A percentile compares a stretch with the other conserved stretches of the same genome.
Evolutionary conservation across 2,113 vertebrate genomes (phyloP).

Genomic region (Hystrix cristata): DNA sequence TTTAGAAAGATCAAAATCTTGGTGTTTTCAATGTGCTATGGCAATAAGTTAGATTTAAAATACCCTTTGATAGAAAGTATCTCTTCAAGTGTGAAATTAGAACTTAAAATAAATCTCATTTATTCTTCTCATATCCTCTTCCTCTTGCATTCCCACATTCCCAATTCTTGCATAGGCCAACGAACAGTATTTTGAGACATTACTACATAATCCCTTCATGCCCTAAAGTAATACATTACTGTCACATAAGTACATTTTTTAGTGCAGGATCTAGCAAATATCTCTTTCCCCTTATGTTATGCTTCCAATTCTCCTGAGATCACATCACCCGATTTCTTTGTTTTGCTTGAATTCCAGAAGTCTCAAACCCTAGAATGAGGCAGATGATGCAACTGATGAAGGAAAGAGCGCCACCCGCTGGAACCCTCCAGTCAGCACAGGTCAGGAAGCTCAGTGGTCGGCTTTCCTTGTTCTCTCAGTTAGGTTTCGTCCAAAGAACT

Average conservation of each 20-base stretch:
- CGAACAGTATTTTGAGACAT: not conserved
- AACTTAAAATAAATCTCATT: conserved; percentile 54
- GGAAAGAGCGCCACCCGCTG: not conserved
- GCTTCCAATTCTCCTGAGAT: not conserved
- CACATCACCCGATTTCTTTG: not conserved
- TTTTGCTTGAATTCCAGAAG: not conserved
- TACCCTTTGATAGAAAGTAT: conserved; percentile 20
- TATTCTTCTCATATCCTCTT: not conserved
- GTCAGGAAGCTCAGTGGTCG: too few species aligned
- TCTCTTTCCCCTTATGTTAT: not conserved
- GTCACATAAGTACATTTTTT: not conserved
- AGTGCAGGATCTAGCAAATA: not conserved
- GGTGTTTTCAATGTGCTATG: conserved; percentile 13
- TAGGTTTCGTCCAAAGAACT: not conserved
- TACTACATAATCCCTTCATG: not conserved
- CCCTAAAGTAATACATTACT: not conserved
- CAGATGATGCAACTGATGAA: not conserved
- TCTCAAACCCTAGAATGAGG: not conserved
- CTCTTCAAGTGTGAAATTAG: conserved; percentile 22
- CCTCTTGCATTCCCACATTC: not conserved
- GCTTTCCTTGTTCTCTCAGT: not conserved
- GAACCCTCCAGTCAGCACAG: not conserved
- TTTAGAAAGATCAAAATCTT: conserved; percentile 49
- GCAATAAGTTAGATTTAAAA: conserved; percentile 59
- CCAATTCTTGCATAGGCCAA: not conserved